Percentiles rank a stretch among this genome's conserved stretches.
Conservation (phyloP, 2,113 vertebrate genomes). For the Cygnus buccinator region DNA sequence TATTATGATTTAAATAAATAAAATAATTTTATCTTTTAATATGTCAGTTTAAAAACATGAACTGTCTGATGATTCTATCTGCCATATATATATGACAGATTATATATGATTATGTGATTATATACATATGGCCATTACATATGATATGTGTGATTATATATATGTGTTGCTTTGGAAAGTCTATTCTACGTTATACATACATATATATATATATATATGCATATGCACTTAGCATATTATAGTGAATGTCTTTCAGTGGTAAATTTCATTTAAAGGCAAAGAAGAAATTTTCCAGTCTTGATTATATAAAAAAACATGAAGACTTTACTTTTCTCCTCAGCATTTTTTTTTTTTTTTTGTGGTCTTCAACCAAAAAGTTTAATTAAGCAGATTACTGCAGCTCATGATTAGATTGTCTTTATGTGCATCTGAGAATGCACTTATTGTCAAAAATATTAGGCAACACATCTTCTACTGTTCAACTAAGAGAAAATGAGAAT, state of each 20-base stretch:
- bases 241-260: not conserved
- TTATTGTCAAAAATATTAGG: not conserved
- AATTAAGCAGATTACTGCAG: not conserved
- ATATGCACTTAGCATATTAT: not conserved
- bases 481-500: not conserved
- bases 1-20: not conserved
- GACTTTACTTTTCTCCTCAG: not conserved
- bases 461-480: not conserved
- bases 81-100: no score
- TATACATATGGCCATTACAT: no score
- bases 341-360: not conserved
- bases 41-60: not conserved
- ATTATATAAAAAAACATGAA: not conserved
- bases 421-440: not conserved
- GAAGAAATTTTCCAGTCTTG: not conserved
- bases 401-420: not conserved
- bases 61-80: fast-evolving
- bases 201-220: no score
- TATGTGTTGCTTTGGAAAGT: not conserved
- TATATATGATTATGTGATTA: no score
- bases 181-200: not conserved
- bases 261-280: not conserved
- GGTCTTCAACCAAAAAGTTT: not conserved
- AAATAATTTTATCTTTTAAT: not conserved
- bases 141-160: no score